phyloP scores from a whole-genome alignment of 2,113 vertebrate species.

The Lipophrys pholis region DNA sequence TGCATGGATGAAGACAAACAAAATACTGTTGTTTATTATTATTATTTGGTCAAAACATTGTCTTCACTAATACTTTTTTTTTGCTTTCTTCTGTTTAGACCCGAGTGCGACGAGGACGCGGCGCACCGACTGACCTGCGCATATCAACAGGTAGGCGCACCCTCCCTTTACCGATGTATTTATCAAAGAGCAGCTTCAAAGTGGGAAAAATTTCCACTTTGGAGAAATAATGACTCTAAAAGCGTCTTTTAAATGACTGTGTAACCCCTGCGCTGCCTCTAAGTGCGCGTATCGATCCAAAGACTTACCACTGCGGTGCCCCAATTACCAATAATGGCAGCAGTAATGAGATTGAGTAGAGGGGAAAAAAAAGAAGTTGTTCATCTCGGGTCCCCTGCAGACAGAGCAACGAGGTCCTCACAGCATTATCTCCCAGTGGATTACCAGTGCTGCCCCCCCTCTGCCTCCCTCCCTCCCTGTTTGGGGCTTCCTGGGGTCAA shows the following conservation, averaged over 20 bases:
- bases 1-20: no score
- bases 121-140: constrained; percentile 1
- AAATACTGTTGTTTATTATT: no score
- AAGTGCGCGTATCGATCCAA: constrained; percentile 12
- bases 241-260: not conserved
- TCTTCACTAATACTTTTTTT: not conserved
- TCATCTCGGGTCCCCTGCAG: constrained; percentile 18
- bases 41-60: no score
- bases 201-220: not conserved
- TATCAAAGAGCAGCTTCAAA: not conserved
- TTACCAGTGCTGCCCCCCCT: constrained; percentile 22
- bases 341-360: constrained; percentile 22
- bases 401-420: constrained; percentile 24
- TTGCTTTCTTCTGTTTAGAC: constrained; percentile 9
- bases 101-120: constrained; percentile 2
- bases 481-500: constrained; percentile 56
- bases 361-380: constrained; percentile 16
- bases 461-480: not conserved
- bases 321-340: constrained; percentile 26
- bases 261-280: not conserved
- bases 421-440: constrained; percentile 36
- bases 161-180: not conserved
- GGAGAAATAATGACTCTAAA: no score
- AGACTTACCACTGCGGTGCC: not conserved
- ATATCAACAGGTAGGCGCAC: constrained; percentile 70